Evolutionary conservation across 2,888 invertebrate genomes (phyloP).

Genomic region (Lordiphosa andalusiaca): DNA sequence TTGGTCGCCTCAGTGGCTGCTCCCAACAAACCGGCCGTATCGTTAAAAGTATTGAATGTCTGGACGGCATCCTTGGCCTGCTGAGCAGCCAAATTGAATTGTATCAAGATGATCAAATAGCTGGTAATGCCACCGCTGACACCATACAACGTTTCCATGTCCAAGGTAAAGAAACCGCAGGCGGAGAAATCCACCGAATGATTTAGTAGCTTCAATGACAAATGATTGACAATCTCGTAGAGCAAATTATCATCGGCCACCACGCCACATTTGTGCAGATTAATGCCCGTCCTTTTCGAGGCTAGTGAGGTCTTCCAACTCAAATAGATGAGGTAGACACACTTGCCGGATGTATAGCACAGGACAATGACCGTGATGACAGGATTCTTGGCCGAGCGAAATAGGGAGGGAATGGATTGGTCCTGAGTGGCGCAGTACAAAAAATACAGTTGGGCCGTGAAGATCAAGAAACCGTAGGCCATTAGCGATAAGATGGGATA

Average conservation of each 20-base stretch:
- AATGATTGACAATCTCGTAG: constrained; percentile 80
- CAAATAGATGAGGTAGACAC: constrained; percentile 78
- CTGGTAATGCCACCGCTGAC: constrained; percentile 80
- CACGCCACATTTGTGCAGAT: constrained; percentile 79
- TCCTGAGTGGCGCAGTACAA: constrained; percentile 78
- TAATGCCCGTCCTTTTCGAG: constrained; percentile 79
- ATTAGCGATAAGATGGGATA: constrained; percentile 79
- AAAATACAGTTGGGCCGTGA: constrained; percentile 80
- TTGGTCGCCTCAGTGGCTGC: constrained; percentile 51
- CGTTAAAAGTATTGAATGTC: constrained; percentile 57
- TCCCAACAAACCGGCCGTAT: constrained; percentile 57
- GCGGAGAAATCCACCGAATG: constrained; percentile 80
- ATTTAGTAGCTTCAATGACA: constrained; percentile 79
- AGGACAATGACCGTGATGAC: constrained; percentile 74
- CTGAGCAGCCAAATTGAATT: constrained; percentile 80
- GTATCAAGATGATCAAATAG: constrained; percentile 80
- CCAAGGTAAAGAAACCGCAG: constrained; percentile 80
- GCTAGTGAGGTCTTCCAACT: constrained; percentile 80
- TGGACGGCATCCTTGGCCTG: constrained; percentile 75
- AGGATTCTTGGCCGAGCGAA: constrained; percentile 78
- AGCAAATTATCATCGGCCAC: constrained; percentile 78
- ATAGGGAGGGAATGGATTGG: constrained; percentile 78
- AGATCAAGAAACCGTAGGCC: constrained; percentile 80
- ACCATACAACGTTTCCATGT: constrained; percentile 80
- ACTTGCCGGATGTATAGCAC: constrained; percentile 78